Evolutionary conservation across 2,113 vertebrate genomes (phyloP).

Genomic region (Oryzias melastigma): DNA sequence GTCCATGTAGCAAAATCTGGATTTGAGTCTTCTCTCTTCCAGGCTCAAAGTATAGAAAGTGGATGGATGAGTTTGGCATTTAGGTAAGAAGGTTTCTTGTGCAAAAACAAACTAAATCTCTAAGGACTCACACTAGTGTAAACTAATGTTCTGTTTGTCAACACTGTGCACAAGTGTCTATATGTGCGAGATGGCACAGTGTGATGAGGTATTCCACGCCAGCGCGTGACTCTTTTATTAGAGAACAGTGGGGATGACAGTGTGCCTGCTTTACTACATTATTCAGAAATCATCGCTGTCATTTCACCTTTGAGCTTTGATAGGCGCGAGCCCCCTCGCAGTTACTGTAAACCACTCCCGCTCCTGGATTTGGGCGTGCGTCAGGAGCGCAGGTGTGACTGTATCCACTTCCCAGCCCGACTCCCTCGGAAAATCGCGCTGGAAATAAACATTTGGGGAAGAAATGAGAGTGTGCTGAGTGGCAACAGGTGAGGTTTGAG

Average conservation of each 20-base stretch:
- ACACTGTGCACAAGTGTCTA: background rate
- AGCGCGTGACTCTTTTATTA: background rate
- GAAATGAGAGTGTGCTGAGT: slow-evolving; percentile 3
- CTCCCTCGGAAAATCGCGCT: slow-evolving; percentile 18
- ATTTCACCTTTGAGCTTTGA: slow-evolving; percentile 9
- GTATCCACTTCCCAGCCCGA: slow-evolving; percentile 30
- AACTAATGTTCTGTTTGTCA: slow-evolving; percentile 7
- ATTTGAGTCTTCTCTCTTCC: too few relatives aligned
- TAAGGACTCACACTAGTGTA: background rate
- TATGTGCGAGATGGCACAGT: background rate
- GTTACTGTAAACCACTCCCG: slow-evolving; percentile 60
- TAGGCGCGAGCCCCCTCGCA: slow-evolving; percentile 14
- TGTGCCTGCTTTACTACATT: background rate
- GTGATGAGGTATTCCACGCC: background rate
- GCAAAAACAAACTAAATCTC: too few relatives aligned
- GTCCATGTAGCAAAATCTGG: too few relatives aligned
- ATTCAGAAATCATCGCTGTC: background rate
- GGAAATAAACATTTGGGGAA: slow-evolving; percentile 3
- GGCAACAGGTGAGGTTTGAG: slow-evolving; percentile 18
- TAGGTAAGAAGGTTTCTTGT: too few relatives aligned
- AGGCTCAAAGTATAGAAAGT: too few relatives aligned
- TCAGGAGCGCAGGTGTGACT: slow-evolving; percentile 67
- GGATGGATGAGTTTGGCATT: too few relatives aligned
- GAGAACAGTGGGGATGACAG: background rate
- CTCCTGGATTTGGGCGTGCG: slow-evolving; percentile 62